Percentiles rank a stretch among this genome's conserved stretches.
phyloP scores from a whole-genome alignment of 2,797 vertebrate genomes.

The Acrocephalus scirpaceus region DNA sequence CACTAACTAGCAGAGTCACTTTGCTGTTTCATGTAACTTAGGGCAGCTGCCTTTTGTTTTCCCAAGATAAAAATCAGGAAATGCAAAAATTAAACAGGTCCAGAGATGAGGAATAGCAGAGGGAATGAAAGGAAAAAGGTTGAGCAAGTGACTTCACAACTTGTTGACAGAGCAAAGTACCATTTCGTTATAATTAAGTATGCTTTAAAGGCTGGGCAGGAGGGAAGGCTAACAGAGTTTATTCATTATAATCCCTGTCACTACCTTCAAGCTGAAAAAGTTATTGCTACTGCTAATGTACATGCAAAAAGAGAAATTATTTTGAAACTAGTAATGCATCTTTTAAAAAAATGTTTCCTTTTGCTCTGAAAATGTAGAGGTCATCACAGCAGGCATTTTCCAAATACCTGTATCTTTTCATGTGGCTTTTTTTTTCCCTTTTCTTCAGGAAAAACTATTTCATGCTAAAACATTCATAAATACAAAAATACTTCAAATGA shows the following conservation, averaged over 20 bases:
- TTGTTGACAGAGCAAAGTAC: conserved; percentile 63
- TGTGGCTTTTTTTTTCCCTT: background rate
- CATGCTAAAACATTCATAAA: background rate
- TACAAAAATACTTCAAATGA: background rate
- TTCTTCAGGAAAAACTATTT: background rate
- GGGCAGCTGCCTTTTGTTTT: conserved; percentile 79
- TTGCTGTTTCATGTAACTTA: conserved; percentile 61
- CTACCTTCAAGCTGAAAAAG: background rate
- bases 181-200: conserved; percentile 35
- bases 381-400: background rate
- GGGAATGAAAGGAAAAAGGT: conserved; percentile 52
- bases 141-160: conserved; percentile 60
- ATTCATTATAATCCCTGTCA: background rate
- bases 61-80: conserved; percentile 80
- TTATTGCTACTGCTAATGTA: background rate
- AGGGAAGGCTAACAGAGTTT: background rate
- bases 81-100: conserved; percentile 72
- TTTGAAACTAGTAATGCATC: background rate
- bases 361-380: background rate
- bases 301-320: background rate
- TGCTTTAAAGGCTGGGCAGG: background rate
- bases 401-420: background rate
- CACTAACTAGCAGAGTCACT: conserved; percentile 60
- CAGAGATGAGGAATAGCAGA: conserved; percentile 40
- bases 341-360: background rate